These are phyloP conservation scores for Hippocampus comes DNA, from an alignment of 2,113 vertebrate species.

Conservation along the genomic window DNA sequence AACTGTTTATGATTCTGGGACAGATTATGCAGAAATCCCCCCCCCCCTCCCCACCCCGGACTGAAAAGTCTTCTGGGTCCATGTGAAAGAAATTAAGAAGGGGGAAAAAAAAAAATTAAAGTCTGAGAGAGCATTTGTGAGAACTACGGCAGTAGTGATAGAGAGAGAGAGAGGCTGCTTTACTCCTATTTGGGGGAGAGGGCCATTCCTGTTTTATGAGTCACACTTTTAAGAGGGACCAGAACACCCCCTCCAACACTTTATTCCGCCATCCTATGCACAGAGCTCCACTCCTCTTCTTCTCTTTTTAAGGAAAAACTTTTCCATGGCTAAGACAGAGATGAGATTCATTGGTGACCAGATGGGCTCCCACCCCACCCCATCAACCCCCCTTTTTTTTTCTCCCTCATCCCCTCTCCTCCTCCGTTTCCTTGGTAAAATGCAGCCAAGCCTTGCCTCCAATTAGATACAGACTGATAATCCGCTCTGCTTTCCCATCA, in stretches of 20 bases:
- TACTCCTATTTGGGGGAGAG: constrained; percentile 43
- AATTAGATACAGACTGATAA: not conserved
- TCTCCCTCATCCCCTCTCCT: constrained; percentile 10
- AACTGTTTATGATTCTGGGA: constrained; percentile 45
- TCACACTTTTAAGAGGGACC: constrained; percentile 62
- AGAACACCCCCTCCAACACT: constrained; percentile 40
- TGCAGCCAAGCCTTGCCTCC: constrained; percentile 13
- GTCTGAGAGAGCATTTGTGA: constrained; percentile 6
- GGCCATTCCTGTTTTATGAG: constrained; percentile 65
- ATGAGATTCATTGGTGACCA: constrained; percentile 37
- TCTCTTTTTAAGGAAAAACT: constrained; percentile 69
- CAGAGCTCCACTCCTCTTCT: constrained; percentile 37
- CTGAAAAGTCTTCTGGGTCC: constrained; percentile 36
- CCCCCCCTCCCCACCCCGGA: not conserved
- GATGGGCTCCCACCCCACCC: constrained; percentile 22
- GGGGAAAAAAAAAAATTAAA: constrained; percentile 13
- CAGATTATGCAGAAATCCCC: constrained; percentile 44
- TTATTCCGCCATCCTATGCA: constrained; percentile 32
- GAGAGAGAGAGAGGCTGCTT: constrained; percentile 31
- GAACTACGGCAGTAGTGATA: constrained; percentile 1
- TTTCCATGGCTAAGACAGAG: constrained; percentile 37
- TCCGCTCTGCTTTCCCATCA: not conserved
- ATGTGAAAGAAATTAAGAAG: constrained; percentile 45
- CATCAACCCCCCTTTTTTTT: not conserved
- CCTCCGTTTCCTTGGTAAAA: constrained; percentile 5